Evolutionary conservation across 1,140 invertebrate species (phyloP), one percentile per base, ranked within the genome.

Genomic region (Psix sp.): DNA sequence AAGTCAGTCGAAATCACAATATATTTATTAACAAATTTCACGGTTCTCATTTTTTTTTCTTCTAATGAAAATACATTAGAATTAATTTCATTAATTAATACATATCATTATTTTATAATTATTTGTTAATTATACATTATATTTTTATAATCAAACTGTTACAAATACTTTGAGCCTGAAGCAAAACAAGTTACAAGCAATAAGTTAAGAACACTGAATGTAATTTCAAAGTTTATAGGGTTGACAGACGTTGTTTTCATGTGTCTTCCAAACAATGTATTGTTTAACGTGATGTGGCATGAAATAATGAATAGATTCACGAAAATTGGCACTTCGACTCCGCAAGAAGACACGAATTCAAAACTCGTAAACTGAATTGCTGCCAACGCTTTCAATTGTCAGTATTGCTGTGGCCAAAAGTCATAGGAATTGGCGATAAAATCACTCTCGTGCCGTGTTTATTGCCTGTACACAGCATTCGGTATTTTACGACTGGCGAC

Each of bases 401-500:
- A 48, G 46, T 38, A 51, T 67, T 51, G 63, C 45, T 67, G 63
- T 59, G 63, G 52, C 63, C 52, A 68, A 57, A 59, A 68, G 65
- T 68, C 65, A 68, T 46, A 59, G 36, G 54, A 68, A 68, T 68
- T 46, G 39, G 38, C 33, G 33, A 68, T 68, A 68, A 59, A 59
- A 68, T 68, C 49, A 68, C 54, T 68, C 38, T 39, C 26, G 18
- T 17, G 14, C 49, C 48, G 57, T 71, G 57, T 71, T 71, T 71
- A 71, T 71, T 63, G 59, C 45, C 38, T 24, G 42, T 43, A 49
- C 51, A 49, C 57, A 42, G 67, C 43, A 57, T 62, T 63, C 51
- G 43, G 46, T 62, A 57, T 51, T 71, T 71, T 71, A 71, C 57
- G 67, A 71, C 57, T 43, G 67, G 57, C 67, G 49, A 38, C 67